phyloP scores from a whole-genome alignment of 2,113 vertebrate species.

The Paedocypris sp. region DNA sequence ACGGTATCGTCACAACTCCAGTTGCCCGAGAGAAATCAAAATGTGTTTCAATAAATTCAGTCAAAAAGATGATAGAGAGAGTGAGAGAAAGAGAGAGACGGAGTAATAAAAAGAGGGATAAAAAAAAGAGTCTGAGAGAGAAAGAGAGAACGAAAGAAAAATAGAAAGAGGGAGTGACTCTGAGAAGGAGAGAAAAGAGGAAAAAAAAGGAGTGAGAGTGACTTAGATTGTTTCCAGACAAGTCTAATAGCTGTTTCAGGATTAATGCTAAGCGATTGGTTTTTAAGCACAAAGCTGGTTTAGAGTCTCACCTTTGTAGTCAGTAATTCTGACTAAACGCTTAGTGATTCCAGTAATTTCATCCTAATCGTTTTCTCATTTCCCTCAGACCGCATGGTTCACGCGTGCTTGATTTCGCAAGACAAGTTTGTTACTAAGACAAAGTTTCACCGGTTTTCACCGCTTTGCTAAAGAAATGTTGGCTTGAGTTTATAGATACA shows the following conservation, averaged over 20 bases:
- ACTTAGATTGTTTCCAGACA: no score
- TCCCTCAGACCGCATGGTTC: neutral
- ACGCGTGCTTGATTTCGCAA: constrained; percentile 2
- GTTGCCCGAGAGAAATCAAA: neutral
- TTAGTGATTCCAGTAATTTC: constrained; percentile 25
- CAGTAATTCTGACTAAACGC: constrained; percentile 13
- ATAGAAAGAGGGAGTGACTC: neutral
- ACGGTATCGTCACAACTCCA: neutral
- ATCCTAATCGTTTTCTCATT: constrained; percentile 17
- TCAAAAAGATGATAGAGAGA: no score
- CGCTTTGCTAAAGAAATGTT: neutral
- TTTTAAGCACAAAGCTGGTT: constrained; percentile 15
- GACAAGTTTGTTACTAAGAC: neutral
- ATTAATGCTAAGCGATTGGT: constrained; percentile 25
- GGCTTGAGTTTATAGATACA: neutral
- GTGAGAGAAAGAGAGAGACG: no score
- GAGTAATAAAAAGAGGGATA: no score
- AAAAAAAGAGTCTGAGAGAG: neutral
- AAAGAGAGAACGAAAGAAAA: neutral
- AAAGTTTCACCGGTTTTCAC: neutral
- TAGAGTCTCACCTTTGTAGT: constrained; percentile 16
- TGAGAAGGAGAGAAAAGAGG: neutral
- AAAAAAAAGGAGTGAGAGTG: no score
- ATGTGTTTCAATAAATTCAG: no score
- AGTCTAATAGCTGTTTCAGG: neutral